phyloP scores from a whole-genome alignment of 2,113 vertebrate species.

The Chaetodon auriga region DNA sequence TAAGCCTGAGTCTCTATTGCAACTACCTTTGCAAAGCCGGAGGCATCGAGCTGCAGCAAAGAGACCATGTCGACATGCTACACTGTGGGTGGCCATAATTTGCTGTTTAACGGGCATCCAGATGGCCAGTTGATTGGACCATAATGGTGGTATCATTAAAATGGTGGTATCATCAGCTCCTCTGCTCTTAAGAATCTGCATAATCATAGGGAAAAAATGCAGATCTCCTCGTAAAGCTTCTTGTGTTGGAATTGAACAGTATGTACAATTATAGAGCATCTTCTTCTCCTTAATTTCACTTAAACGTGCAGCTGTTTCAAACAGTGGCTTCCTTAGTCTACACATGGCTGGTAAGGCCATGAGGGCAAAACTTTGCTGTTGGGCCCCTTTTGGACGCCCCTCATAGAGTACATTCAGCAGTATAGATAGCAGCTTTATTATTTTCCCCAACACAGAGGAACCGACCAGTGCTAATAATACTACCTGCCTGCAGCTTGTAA shows the following conservation, averaged over 20 bases:
- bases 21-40: slow-evolving; percentile 6
- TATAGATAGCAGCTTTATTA: neutral
- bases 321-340: no score
- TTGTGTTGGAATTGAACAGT: no score
- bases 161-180: slow-evolving; percentile 39
- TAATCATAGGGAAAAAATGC: neutral
- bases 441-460: neutral
- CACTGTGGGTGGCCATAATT: slow-evolving; percentile 38
- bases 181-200: slow-evolving; percentile 17
- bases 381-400: neutral
- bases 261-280: no score
- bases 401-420: neutral
- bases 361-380: neutral
- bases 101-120: slow-evolving; percentile 57
- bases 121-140: slow-evolving; percentile 63
- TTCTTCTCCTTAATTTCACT: no score
- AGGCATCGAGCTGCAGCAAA: neutral
- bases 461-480: neutral
- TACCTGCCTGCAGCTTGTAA: no score
- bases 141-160: slow-evolving; percentile 56
- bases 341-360: no score
- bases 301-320: neutral
- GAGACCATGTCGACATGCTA: neutral
- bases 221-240: neutral
- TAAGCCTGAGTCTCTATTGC: neutral